Conservation (phyloP, 2,797 vertebrate genomes). For the Clamator glandarius region DNA sequence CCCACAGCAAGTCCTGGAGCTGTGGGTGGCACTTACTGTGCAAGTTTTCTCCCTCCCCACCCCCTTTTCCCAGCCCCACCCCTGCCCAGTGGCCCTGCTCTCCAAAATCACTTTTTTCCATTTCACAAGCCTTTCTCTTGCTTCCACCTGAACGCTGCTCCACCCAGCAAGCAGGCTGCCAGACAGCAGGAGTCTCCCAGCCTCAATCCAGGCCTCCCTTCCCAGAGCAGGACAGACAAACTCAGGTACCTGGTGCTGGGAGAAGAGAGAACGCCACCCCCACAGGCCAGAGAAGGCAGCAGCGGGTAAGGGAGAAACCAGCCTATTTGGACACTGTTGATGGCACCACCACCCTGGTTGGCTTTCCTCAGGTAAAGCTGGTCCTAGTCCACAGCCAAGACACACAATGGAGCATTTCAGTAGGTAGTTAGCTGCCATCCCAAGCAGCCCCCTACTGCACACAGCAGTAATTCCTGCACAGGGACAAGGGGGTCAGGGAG, state of each 20-base stretch:
- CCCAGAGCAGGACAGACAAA: background rate
- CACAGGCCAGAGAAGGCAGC: accelerated
- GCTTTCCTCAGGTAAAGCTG: background rate
- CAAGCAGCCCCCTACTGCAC: background rate
- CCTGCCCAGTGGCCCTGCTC: background rate
- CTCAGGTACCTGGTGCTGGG: background rate
- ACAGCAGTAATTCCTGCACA: accelerated
- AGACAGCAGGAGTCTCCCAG: background rate
- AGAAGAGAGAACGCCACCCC: background rate
- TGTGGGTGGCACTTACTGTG: background rate
- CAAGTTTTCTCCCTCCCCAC: background rate
- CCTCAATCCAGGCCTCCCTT: background rate
- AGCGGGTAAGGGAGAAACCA: no score
- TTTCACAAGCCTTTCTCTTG: background rate
- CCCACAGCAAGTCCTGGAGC: background rate
- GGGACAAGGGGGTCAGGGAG: background rate
- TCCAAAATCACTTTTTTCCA: background rate
- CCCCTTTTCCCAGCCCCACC: slow-evolving; percentile 42
- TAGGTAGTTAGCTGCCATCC: accelerated
- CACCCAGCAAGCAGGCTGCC: background rate
- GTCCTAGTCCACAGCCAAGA: no score
- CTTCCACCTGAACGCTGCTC: background rate
- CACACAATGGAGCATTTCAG: no score
- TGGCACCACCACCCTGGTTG: accelerated
- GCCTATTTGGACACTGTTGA: background rate